Conservation (phyloP, 2,797 vertebrate species). For the Chelonia mydas region DNA sequence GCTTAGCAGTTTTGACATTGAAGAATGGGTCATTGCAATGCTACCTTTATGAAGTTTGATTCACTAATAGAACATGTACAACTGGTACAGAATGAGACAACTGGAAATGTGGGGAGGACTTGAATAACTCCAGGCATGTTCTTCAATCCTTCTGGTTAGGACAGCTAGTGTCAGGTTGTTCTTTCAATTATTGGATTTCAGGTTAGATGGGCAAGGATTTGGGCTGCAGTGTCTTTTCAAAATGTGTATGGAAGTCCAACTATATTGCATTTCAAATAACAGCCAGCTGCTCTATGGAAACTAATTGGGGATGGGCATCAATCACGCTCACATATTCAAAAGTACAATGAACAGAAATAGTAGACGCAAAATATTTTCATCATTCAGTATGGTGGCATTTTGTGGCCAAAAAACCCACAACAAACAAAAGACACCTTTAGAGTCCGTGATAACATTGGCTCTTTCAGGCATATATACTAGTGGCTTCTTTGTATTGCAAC, state of each 20-base stretch:
- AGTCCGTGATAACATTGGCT: not conserved
- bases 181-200: conserved; percentile 40
- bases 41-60: conserved; percentile 13
- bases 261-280: not conserved
- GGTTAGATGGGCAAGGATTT: not conserved
- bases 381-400: not conserved
- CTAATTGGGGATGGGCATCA: not conserved
- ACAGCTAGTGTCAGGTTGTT: conserved; percentile 9
- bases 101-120: not conserved
- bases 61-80: conserved; percentile 13
- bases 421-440: not conserved
- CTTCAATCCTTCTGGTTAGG: conserved; percentile 17
- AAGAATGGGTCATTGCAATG: conserved; percentile 29
- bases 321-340: not conserved
- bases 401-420: not conserved
- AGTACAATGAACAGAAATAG: not conserved
- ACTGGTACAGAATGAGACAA: not conserved
- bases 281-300: not conserved
- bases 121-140: conserved; percentile 14
- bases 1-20: not conserved
- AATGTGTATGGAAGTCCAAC: not conserved
- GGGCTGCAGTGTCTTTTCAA: conserved; percentile 5
- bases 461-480: not conserved
- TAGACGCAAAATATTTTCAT: not conserved
- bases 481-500: not conserved